These are phyloP conservation scores for Oxygymnocypris stewartii DNA, from an alignment of 2,113 vertebrate species.

Conservation along the genomic window DNA sequence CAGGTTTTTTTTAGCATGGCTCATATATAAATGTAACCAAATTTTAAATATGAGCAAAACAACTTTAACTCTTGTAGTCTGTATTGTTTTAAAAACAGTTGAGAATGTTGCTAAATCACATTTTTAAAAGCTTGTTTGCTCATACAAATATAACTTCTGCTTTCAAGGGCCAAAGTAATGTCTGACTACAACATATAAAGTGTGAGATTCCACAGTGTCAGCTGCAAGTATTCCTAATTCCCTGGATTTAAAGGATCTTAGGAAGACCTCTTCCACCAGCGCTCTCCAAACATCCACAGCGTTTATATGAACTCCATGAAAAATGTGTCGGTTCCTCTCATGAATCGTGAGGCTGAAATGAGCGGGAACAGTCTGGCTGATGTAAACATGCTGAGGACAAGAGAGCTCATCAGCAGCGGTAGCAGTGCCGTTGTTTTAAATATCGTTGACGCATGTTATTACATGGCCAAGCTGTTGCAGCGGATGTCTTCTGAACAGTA, in stretches of 20 bases:
- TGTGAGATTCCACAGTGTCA: constrained; percentile 44
- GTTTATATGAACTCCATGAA: constrained; percentile 54
- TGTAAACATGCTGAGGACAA: constrained; percentile 57
- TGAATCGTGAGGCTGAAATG: constrained; percentile 44
- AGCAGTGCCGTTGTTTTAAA: constrained; percentile 58
- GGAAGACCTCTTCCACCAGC: constrained; percentile 46
- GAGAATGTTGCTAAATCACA: background rate
- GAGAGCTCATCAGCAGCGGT: constrained; percentile 54
- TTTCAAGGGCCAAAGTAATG: background rate
- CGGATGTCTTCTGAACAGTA: constrained; percentile 55
- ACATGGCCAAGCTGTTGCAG: constrained; percentile 60
- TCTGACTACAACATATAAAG: constrained; percentile 34
- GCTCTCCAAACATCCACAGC: constrained; percentile 52
- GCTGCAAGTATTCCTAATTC: constrained; percentile 33
- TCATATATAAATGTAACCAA: background rate
- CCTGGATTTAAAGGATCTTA: constrained; percentile 34
- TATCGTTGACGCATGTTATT: constrained; percentile 58
- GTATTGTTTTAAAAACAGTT: background rate
- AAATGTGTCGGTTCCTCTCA: constrained; percentile 46
- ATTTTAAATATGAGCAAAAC: background rate
- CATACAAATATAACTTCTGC: constrained; percentile 6
- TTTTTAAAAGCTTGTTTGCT: constrained; percentile 1
- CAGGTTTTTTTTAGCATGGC: background rate
- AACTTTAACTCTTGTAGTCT: background rate
- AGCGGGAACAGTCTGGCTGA: constrained; percentile 52